These are phyloP conservation scores for Trachurus trachurus DNA, from an alignment of 2,797 vertebrate species.

Conservation along the genomic window DNA sequence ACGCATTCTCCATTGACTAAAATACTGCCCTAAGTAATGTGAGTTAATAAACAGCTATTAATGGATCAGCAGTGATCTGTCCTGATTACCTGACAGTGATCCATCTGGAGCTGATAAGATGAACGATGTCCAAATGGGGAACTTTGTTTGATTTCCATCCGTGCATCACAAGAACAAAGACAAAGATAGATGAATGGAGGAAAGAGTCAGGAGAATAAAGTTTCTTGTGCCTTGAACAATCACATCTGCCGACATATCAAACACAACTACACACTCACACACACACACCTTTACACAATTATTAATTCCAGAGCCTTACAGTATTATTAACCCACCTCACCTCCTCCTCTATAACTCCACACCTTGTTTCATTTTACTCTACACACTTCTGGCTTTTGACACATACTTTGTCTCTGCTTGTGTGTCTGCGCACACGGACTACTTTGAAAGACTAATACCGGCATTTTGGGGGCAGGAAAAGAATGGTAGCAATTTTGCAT, in stretches of 20 bases:
- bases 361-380: slow-evolving; percentile 64
- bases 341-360: slow-evolving; percentile 46
- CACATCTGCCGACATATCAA: slow-evolving; percentile 18
- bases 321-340: slow-evolving; percentile 32
- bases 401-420: slow-evolving; percentile 57
- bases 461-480: slow-evolving; percentile 40
- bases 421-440: slow-evolving; percentile 49
- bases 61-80: not conserved
- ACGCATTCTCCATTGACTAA: not conserved
- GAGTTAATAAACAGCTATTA: slow-evolving; percentile 8
- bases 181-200: slow-evolving; percentile 14
- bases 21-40: not conserved
- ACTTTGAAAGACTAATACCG: slow-evolving; percentile 55
- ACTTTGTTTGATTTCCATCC: slow-evolving; percentile 8
- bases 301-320: slow-evolving; percentile 51
- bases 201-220: slow-evolving; percentile 10
- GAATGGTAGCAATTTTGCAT: slow-evolving; percentile 79
- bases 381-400: slow-evolving; percentile 56
- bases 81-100: slow-evolving; percentile 29
- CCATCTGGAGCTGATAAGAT: slow-evolving; percentile 30
- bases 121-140: slow-evolving; percentile 25
- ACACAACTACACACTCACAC: slow-evolving; percentile 20
- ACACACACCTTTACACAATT: slow-evolving; percentile 30
- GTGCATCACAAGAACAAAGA: slow-evolving; percentile 12
- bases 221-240: slow-evolving; percentile 32